These are phyloP conservation scores for Echeneis naucrates DNA, from an alignment of 2,797 vertebrate species.

Conservation along the genomic window DNA sequence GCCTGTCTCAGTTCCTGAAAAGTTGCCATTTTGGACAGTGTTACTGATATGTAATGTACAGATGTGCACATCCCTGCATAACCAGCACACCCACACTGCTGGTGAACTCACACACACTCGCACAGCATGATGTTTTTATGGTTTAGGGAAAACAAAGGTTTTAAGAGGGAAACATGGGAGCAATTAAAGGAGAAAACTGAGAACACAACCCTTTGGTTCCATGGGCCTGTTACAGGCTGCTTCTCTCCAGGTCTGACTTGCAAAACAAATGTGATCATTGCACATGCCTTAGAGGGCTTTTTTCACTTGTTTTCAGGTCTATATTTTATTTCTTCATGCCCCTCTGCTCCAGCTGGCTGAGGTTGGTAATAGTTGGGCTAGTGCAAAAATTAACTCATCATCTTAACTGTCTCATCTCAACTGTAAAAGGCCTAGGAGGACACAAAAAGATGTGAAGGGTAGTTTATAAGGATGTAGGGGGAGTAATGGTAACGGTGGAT, in stretches of 20 bases:
- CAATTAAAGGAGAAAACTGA: slow-evolving; percentile 60
- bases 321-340: no score
- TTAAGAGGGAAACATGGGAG: slow-evolving; percentile 65
- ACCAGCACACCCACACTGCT: slow-evolving; percentile 27
- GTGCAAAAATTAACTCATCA: background rate
- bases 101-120: slow-evolving; percentile 34
- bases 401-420: no score
- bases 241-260: background rate
- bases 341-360: background rate
- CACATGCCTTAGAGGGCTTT: background rate
- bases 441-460: no score
- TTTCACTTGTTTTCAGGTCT: slow-evolving; percentile 3
- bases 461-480: no score
- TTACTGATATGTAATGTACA: slow-evolving; percentile 1
- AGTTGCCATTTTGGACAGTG: background rate
- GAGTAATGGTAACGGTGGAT: no score
- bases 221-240: slow-evolving; percentile 27
- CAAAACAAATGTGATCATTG: slow-evolving; percentile 16
- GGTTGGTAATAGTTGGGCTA: background rate
- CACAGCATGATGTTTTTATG: slow-evolving; percentile 50
- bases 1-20: slow-evolving; percentile 8
- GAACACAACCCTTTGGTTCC: slow-evolving; percentile 42
- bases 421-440: no score
- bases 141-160: slow-evolving; percentile 55
- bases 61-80: background rate